phyloP scores from a whole-genome alignment of 1,140 invertebrate genomes.

The Drosophila kohkoa region DNA sequence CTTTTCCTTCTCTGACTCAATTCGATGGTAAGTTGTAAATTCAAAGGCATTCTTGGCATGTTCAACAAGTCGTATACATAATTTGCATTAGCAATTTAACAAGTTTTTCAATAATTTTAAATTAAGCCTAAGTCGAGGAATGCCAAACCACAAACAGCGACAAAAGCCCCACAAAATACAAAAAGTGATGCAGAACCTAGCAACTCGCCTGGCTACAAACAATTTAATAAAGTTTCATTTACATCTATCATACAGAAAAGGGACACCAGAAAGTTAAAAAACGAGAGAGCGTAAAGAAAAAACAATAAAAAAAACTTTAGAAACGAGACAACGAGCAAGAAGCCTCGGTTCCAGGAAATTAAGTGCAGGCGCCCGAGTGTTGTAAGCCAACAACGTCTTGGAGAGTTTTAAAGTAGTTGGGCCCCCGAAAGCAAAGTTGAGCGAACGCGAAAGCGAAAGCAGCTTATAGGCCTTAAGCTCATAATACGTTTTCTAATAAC shows the following conservation, averaged over 20 bases:
- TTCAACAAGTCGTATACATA: constrained; percentile 18
- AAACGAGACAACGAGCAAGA: constrained; percentile 2
- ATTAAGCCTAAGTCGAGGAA: constrained; percentile 23
- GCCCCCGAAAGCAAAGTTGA: background rate
- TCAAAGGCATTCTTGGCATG: constrained; percentile 2
- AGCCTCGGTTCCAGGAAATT: background rate
- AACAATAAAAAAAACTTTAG: constrained; percentile 56
- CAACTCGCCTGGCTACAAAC: constrained; percentile 19
- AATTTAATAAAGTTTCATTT: constrained; percentile 64
- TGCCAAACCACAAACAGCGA: constrained; percentile 1
- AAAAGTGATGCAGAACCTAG: constrained; percentile 17
- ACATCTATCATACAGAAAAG: constrained; percentile 43
- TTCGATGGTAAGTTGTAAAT: constrained; percentile 11
- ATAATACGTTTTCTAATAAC: constrained; percentile 10
- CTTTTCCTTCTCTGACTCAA: background rate
- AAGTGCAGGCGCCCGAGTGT: background rate
- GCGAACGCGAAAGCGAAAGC: background rate
- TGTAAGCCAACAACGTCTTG: background rate
- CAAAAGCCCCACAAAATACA: background rate
- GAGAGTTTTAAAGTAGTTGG: background rate
- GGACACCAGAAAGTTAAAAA: constrained; percentile 5
- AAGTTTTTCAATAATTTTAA: constrained; percentile 72
- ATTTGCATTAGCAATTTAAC: constrained; percentile 28
- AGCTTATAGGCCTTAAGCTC: constrained; percentile 3
- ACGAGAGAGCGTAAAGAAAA: constrained; percentile 20